phyloP scores from a whole-genome alignment of 30 jellyfish, hydroid and myxozoan species.

The Catostylus mosaicus region DNA sequence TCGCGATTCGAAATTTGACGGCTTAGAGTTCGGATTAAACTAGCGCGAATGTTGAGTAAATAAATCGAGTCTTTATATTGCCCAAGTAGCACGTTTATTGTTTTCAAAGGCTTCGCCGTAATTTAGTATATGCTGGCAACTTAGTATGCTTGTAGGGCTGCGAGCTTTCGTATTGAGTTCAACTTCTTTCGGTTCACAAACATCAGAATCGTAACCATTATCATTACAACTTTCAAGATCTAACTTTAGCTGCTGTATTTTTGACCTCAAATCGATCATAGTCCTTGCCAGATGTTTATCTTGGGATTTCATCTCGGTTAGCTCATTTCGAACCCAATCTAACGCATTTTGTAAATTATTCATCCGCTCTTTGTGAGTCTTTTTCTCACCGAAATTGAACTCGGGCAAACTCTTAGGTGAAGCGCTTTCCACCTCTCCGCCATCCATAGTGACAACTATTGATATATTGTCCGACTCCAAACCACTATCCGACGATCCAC shows the following conservation, averaged over 20 bases:
- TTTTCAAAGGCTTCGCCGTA: slow-evolving; percentile 51
- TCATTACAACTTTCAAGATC: slow-evolving; percentile 59
- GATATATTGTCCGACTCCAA: slow-evolving; percentile 47
- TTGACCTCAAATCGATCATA: slow-evolving; percentile 78
- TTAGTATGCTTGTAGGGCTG: slow-evolving; percentile 20
- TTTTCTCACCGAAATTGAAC: slow-evolving; percentile 54
- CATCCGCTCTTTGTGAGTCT: slow-evolving; percentile 67
- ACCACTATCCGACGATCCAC: slow-evolving; percentile 80
- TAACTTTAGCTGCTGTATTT: slow-evolving; percentile 56
- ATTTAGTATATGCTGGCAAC: not conserved
- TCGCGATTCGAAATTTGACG: too few relatives aligned
- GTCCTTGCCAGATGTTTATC: slow-evolving; percentile 80
- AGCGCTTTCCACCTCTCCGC: not conserved
- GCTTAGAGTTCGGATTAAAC: too few relatives aligned
- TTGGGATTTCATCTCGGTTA: slow-evolving; percentile 71
- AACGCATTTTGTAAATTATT: slow-evolving; percentile 58
- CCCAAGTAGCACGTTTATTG: slow-evolving; percentile 76
- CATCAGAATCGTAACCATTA: slow-evolving; percentile 77
- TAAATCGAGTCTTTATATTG: slow-evolving; percentile 17
- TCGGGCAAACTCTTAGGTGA: slow-evolving; percentile 19
- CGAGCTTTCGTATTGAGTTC: not conserved
- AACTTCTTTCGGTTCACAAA: slow-evolving; percentile 22
- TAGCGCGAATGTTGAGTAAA: too few relatives aligned
- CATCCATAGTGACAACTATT: not conserved
- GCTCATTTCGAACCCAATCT: slow-evolving; percentile 73